Base-by-base conservation (phyloP, 2,797 vertebrate species). In the Phrynocephalus guinanensis region DNA sequence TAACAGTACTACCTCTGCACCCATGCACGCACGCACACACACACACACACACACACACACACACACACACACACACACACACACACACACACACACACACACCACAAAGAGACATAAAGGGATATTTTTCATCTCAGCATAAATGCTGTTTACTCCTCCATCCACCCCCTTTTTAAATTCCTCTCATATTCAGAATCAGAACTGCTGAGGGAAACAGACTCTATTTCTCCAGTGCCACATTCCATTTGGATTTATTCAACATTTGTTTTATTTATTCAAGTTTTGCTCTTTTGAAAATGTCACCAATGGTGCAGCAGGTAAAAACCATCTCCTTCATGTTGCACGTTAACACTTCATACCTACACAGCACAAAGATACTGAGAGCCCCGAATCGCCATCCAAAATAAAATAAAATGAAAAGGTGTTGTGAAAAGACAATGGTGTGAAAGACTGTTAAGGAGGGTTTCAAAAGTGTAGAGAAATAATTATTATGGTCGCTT, bases 231-330 rank as follows among this genome's bases (percentile, higher is more conserved):
- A 91, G 79, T 82, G 83, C 78, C 63, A 91, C 86, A 78, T 90
- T 67, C 84, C 90, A 88, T 48, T 90, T 85, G 87, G 92, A 94
- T 92, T 87, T 90, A 94, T 91, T 94, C 85, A 93, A 20, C 72
- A 89, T 95, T 94, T 95, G n/a, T 85, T 93, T 90, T 94, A 81
- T 88, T 91, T 92, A 94, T 91, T 95, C 71, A 89, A 87, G 82
- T 86, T 92, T 95, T 94, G 79, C 79, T 94, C 91, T 95, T 95
- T 94, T 93, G 82, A 93, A 95, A 94, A 96, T 89, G 88, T 73
- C 84, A 92, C 85, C 48, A 52, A 52, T 91, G 90, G 90, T 88
- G n/a, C 13, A 93, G 90, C 88, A 91, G 81, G 82, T 86, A 72
- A 92, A 44, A 89, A 94, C 13, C 81, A 70, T 90, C 92, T 88